These are phyloP conservation scores for Oryctolagus cuniculus DNA, from an alignment of 2,113 vertebrate species.

Conservation along the genomic window DNA sequence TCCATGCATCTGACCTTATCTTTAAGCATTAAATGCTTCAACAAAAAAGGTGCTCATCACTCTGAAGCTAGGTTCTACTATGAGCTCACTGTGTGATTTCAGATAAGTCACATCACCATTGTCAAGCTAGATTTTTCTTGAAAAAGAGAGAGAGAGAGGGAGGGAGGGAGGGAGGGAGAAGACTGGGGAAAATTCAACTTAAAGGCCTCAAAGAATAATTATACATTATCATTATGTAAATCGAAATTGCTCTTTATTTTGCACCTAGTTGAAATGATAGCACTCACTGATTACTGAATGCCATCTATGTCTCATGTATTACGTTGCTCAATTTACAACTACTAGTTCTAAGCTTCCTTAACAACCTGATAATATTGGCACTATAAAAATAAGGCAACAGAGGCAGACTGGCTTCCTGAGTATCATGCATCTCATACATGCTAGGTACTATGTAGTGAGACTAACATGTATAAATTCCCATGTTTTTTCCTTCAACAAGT, in stretches of 20 bases:
- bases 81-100: background rate
- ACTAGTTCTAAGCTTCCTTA: conserved; percentile 31
- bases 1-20: background rate
- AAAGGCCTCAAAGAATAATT: conserved; percentile 23
- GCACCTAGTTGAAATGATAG: conserved; percentile 47
- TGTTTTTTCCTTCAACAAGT: background rate
- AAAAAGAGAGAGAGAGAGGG: background rate
- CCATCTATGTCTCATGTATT: background rate
- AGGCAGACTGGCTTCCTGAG: conserved; percentile 34
- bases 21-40: background rate
- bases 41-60: background rate
- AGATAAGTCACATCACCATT: background rate
- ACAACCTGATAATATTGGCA: background rate
- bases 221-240: conserved; percentile 16
- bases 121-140: background rate
- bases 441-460: background rate
- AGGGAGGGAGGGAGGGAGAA: background rate
- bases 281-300: background rate
- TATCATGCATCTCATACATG: background rate
- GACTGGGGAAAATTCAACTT: background rate
- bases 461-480: background rate
- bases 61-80: conserved; percentile 8
- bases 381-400: conserved; percentile 33
- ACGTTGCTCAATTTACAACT: conserved; percentile 13
- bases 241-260: conserved; percentile 35